These are phyloP conservation scores for Pelvicachromis taeniatus DNA, from an alignment of 2,113 vertebrate genomes.

Conservation along the genomic window DNA sequence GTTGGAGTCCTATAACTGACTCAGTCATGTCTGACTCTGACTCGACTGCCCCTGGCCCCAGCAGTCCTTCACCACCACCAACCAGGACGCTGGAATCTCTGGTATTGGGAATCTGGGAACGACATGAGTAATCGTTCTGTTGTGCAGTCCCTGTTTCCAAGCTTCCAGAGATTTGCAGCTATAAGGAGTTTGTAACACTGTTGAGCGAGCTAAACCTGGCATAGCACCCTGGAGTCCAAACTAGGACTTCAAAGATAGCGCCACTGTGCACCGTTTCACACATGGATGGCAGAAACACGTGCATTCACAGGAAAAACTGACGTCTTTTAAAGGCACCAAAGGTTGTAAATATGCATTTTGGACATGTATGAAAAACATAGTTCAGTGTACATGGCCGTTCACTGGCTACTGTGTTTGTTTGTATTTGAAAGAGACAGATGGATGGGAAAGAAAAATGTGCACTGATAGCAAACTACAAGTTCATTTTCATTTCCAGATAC, in stretches of 20 bases:
- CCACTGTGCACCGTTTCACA: background rate
- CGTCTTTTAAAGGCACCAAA: background rate
- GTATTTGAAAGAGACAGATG: background rate
- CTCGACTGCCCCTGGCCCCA: constrained; percentile 37
- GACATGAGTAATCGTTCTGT: constrained; percentile 46
- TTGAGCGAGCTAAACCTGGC: constrained; percentile 44
- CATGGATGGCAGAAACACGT: background rate
- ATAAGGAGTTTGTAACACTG: constrained; percentile 30
- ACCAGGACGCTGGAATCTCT: constrained; percentile 70
- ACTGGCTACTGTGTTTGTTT: background rate
- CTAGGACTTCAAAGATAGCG: constrained; percentile 27
- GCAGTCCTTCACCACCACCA: constrained; percentile 46
- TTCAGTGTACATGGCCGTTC: background rate
- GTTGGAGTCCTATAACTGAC: constrained; percentile 77
- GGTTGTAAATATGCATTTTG: background rate
- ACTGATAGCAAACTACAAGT: background rate
- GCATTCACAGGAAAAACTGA: background rate
- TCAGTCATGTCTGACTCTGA: constrained; percentile 23
- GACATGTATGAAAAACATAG: background rate
- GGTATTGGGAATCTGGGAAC: constrained; percentile 50
- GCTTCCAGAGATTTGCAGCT: constrained; percentile 31
- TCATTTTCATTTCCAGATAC: background rate
- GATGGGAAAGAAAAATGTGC: background rate
- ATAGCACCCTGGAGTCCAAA: constrained; percentile 31
- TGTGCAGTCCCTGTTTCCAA: constrained; percentile 37